phyloP scores from a whole-genome alignment of 2,888 invertebrate species.

The Mongoloraphidia duomilia region DNA sequence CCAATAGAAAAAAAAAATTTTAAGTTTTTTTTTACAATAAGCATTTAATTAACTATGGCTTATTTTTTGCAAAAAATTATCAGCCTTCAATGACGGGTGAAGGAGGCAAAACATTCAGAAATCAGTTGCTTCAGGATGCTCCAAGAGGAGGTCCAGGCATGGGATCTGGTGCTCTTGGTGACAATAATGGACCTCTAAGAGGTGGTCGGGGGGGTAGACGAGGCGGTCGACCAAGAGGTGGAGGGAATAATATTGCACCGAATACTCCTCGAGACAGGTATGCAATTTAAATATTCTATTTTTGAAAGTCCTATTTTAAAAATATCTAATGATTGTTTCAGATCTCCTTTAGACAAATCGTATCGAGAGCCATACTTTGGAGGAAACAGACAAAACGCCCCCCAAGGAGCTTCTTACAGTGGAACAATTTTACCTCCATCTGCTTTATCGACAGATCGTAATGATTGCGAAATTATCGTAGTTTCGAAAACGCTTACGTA shows the following conservation, averaged over 20 bases:
- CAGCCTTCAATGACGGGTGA: conserved; percentile 1
- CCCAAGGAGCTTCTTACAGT: neutral
- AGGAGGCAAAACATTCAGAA: conserved; percentile 1
- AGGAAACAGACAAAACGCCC: neutral
- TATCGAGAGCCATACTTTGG: neutral
- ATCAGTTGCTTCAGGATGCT: neutral
- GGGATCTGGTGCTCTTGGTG: too few relatives aligned
- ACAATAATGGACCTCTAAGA: conserved; percentile 14
- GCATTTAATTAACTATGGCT: too few relatives aligned
- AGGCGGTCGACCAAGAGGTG: conserved; percentile 15
- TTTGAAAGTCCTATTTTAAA: neutral
- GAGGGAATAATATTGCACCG: conserved; percentile 5
- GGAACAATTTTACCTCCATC: neutral
- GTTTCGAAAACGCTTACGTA: conserved; percentile 70
- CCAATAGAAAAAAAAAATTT: too few relatives aligned
- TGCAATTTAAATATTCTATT: conserved; percentile 9
- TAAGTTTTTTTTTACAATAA: too few relatives aligned
- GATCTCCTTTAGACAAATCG: neutral
- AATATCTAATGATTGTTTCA: neutral
- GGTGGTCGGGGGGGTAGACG: conserved; percentile 23
- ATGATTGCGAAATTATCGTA: conserved; percentile 86
- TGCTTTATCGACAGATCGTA: conserved; percentile 39
- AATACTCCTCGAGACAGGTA: conserved; percentile 5
- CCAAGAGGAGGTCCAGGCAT: conserved; percentile 17
- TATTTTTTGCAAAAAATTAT: too few relatives aligned